Percentiles rank a stretch among this genome's conserved stretches.
Conservation (phyloP, 2,888 invertebrate species). For the Tortrix viridana region DNA sequence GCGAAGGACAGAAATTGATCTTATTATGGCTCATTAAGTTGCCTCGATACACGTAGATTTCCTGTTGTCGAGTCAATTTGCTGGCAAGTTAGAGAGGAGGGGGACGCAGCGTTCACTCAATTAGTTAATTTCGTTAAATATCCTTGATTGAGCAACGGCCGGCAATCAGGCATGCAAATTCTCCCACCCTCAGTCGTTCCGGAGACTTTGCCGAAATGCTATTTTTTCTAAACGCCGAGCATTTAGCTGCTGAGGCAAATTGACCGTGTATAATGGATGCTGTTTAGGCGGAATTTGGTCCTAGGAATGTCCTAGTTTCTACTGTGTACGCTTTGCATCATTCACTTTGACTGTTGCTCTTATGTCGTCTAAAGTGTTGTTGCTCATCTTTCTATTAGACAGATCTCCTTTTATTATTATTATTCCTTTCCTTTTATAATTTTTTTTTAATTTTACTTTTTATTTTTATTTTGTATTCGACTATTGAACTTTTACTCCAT, state of each 20-base stretch:
- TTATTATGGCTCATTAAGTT: constrained; percentile 71
- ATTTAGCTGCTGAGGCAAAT: constrained; percentile 55
- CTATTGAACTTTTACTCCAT: no score
- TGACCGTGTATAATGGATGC: constrained; percentile 47
- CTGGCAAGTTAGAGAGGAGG: constrained; percentile 51
- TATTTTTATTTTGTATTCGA: no score
- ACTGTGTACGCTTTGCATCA: constrained; percentile 21
- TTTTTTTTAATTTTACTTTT: no score
- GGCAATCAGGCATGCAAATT: constrained; percentile 84
- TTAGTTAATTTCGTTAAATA: constrained; percentile 84
- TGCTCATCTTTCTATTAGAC: neutral
- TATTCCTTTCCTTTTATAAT: no score
- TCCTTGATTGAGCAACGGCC: constrained; percentile 83
- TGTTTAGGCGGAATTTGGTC: constrained; percentile 44
- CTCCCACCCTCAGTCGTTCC: constrained; percentile 58
- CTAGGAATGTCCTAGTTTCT: constrained; percentile 20
- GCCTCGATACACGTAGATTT: constrained; percentile 66
- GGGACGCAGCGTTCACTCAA: constrained; percentile 74
- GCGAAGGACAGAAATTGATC: constrained; percentile 49
- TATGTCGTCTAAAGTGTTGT: constrained; percentile 5
- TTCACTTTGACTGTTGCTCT: constrained; percentile 22
- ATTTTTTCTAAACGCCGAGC: constrained; percentile 58
- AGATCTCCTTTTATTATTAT: no score
- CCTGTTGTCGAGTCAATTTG: constrained; percentile 69
- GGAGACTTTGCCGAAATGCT: constrained; percentile 55